Evolutionary conservation across 2,113 vertebrate genomes (phyloP).

Genomic region (Nothoprocta pentlandii): DNA sequence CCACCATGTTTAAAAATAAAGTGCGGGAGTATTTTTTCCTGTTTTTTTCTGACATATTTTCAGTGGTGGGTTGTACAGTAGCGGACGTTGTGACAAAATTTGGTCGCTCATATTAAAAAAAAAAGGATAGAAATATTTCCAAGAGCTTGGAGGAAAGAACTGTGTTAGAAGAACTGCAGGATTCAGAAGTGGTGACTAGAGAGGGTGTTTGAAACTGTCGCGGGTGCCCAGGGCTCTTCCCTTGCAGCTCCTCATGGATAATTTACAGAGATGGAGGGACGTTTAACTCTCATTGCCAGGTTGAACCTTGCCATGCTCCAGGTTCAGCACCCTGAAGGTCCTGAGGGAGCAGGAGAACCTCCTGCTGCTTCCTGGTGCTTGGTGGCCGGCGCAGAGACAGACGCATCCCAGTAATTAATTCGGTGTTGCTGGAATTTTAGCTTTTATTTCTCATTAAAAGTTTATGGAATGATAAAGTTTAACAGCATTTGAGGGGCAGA

Average conservation of each 20-base stretch:
- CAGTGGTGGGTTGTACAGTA: not conserved
- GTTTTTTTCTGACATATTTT: not conserved
- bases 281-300: not conserved
- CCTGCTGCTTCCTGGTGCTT: not conserved
- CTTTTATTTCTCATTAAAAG: slow-evolving; percentile 34
- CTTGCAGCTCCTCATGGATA: not conserved
- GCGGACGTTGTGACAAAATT: not conserved
- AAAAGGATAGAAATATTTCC: not conserved
- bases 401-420: not conserved
- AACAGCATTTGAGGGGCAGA: not conserved
- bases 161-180: not conserved
- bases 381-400: not conserved
- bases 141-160: not conserved
- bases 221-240: not conserved
- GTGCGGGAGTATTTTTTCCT: not conserved
- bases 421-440: slow-evolving; percentile 24
- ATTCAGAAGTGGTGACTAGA: not conserved
- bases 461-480: slow-evolving; percentile 35
- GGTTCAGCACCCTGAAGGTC: too few species aligned
- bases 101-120: not conserved
- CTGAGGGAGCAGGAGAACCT: too few species aligned
- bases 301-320: too few species aligned
- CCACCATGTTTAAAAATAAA: not conserved
- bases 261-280: not conserved
- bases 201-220: not conserved